Percentiles rank a stretch among this genome's conserved stretches.
Evolutionary conservation across 2,113 vertebrate species (phyloP).

Genomic region (Xenopus laevis): DNA sequence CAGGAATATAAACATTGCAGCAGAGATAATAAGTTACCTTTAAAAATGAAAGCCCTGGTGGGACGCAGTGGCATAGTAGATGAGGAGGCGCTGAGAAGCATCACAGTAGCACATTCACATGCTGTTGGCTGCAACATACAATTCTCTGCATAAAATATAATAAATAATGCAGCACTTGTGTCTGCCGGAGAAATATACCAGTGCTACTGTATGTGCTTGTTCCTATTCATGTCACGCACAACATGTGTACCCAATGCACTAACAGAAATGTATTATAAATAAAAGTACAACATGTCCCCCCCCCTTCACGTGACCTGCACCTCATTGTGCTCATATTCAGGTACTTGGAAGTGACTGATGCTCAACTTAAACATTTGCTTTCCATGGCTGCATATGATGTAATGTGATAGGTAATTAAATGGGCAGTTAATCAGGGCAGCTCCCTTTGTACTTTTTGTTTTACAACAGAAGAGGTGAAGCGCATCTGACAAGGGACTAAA

Average conservation of each 20-base stretch:
- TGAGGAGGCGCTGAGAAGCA: background rate
- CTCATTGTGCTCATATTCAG: background rate
- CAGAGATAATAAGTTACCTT: too few relatives aligned
- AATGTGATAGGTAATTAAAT: background rate
- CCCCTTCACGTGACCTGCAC: background rate
- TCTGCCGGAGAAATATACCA: constrained; percentile 15
- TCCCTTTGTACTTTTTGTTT: background rate
- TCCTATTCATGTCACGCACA: constrained; percentile 13
- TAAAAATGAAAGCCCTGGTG: too few relatives aligned
- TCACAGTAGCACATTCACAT: background rate
- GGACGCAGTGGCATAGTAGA: too few relatives aligned
- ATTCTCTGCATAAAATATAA: constrained; percentile 9
- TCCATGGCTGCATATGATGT: background rate
- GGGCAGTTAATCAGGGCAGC: constrained; percentile 1
- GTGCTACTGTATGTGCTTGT: background rate
- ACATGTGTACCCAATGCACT: too few relatives aligned
- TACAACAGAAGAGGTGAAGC: background rate
- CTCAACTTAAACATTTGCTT: background rate
- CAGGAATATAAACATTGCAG: too few relatives aligned
- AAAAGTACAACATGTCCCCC: background rate
- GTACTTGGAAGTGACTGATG: constrained; percentile 2
- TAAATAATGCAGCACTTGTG: constrained; percentile 34
- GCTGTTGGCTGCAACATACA: background rate
- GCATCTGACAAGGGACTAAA: constrained; percentile 21
- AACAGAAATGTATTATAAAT: too few relatives aligned